Base-by-base conservation (phyloP, 2,888 invertebrate genomes). In the Allacma fusca region DNA sequence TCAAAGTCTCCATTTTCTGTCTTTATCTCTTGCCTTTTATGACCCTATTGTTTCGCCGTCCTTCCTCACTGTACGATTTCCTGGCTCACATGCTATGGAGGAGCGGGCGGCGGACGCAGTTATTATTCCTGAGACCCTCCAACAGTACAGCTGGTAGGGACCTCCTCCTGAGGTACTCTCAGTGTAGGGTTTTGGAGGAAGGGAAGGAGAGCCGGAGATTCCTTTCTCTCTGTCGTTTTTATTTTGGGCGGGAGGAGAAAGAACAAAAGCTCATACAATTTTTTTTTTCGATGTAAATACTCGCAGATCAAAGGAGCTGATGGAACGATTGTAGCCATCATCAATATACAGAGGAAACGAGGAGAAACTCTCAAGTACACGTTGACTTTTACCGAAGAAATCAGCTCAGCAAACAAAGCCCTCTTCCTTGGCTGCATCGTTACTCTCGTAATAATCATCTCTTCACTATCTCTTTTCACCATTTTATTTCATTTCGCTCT, bases 371-470 rank as follows among this genome's bases (percentile, higher is more conserved):
- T 81, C 78, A 84, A 84, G 78, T 84, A 82, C 79, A 81, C 84
- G 44, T 78, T 84, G 70, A 84, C 83, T 43, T 78, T 84, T 75
- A 84, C 83, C 76, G 84, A 84, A 75, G 81, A 81, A 75, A 81
- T 84, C 71, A 82, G 82, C 80, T 72, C 80, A 75, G 83, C 84
- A 50, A 84, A 84, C 78, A 84, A 84, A 79, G 84, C 84, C n/a
- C 80, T 84, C 62, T 84, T 84, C 76, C 81, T 82, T 29, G 80
- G 82, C 64, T 84, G 83, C 79, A 83, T 82, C 73, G 81, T 84
- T 62, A 84, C 84, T 71, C 78, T 84, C 34, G 84, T 83, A 80
- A 84, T 81, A 44, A 43, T 65, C 62, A 43, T 26, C 43, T 34
- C 64, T 19, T 40, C 28, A 67, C 21, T 19, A 34, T 34, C 26